A percentile compares a stretch with the other conserved stretches of the same genome.
phyloP scores from a whole-genome alignment of 1,140 invertebrate genomes.

The Drosophila pseudoananassae region DNA sequence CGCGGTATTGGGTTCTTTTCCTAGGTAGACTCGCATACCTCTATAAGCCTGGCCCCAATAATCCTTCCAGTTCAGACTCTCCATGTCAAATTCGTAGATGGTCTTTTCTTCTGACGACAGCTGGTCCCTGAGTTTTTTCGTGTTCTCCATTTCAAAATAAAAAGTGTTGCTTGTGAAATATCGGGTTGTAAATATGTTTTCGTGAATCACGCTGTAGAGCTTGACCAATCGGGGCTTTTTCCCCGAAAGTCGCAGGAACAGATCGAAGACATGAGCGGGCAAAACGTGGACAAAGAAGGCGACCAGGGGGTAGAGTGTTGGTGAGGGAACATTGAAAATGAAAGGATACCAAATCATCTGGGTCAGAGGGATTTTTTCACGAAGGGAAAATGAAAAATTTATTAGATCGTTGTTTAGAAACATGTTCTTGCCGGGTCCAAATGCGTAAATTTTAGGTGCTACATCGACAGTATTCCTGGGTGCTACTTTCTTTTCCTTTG shows the following conservation, averaged over 20 bases:
- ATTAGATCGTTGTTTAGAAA: slow-evolving; percentile 86
- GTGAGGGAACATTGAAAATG: slow-evolving; percentile 74
- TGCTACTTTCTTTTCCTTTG: background rate
- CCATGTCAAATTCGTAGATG: slow-evolving; percentile 89
- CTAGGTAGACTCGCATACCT: slow-evolving; percentile 88
- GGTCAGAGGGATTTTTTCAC: slow-evolving; percentile 65
- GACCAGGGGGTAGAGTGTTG: slow-evolving; percentile 81
- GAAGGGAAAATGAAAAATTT: slow-evolving; percentile 37
- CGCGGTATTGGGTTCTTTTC: slow-evolving; percentile 87
- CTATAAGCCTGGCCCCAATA: slow-evolving; percentile 86
- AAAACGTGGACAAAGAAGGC: slow-evolving; percentile 86
- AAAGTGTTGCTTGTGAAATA: slow-evolving; percentile 88
- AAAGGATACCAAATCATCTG: slow-evolving; percentile 85
- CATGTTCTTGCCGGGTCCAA: slow-evolving; percentile 87
- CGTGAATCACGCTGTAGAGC: slow-evolving; percentile 89
- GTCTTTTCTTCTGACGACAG: slow-evolving; percentile 87
- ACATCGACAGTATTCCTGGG: background rate
- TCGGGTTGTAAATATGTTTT: slow-evolving; percentile 87
- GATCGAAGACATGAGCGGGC: slow-evolving; percentile 86
- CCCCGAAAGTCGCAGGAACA: slow-evolving; percentile 84
- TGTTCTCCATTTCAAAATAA: slow-evolving; percentile 88
- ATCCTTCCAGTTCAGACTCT: slow-evolving; percentile 87
- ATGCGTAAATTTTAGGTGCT: slow-evolving; percentile 87
- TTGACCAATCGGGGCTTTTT: slow-evolving; percentile 85
- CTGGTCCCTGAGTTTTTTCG: slow-evolving; percentile 85